Conservation (phyloP, 2,113 vertebrate species). For the Leuciscus idus region DNA sequence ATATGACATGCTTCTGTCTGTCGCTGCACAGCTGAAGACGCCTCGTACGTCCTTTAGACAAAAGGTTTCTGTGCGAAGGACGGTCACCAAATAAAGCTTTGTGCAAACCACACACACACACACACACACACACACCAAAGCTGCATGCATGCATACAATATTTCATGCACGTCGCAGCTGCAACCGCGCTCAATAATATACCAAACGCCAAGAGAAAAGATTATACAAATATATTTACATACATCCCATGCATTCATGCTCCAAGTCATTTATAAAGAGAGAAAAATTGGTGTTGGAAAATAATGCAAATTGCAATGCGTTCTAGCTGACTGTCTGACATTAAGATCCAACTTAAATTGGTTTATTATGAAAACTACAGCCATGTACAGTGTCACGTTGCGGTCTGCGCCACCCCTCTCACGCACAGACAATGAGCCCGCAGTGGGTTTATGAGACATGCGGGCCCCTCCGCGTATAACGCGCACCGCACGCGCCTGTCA, state of each 20-base stretch:
- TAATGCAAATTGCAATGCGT: constrained; percentile 7
- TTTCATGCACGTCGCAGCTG: constrained; percentile 57
- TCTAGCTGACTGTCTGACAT: not conserved
- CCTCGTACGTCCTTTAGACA: constrained; percentile 61
- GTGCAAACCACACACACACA: constrained; percentile 78
- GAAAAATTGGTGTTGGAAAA: not conserved
- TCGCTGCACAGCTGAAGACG: constrained; percentile 36
- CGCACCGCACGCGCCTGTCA: constrained; percentile 51
- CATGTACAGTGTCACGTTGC: constrained; percentile 34
- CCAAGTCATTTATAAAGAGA: not conserved
- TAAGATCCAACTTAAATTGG: not conserved
- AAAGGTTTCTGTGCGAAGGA: constrained; percentile 62
- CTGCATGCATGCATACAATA: constrained; percentile 16
- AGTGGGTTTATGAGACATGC: constrained; percentile 33
- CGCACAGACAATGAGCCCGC: constrained; percentile 61
- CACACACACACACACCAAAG: constrained; percentile 66
- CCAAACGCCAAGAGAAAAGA: not conserved
- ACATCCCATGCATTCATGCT: constrained; percentile 1
- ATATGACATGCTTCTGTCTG: constrained; percentile 9
- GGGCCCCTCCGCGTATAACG: constrained; percentile 27
- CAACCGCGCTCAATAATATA: constrained; percentile 20
- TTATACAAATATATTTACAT: constrained; percentile 17
- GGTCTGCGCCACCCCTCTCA: constrained; percentile 53
- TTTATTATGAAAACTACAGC: not conserved
- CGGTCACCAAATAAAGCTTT: constrained; percentile 74